Evolutionary conservation across 2,888 invertebrate species (phyloP), one percentile per base, ranked within the genome.

Genomic region (Chironomus tentans): DNA sequence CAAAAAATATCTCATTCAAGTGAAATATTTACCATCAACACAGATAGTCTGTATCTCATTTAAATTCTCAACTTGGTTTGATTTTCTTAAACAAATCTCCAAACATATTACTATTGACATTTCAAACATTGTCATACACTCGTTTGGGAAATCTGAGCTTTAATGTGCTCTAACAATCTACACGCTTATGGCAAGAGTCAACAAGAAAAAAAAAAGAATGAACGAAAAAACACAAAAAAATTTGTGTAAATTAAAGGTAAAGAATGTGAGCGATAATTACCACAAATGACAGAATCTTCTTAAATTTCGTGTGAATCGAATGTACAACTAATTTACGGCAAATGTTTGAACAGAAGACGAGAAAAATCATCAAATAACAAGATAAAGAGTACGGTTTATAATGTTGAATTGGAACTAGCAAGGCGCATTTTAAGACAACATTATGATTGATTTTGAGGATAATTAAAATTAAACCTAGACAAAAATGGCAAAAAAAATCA

Each of bases 281-380:
- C 65, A 13, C 65, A 65, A 21, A 24, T 24, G 21, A 13, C 5
- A 65, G 22, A 65, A 65, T 65, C 38, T 38, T 24, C 21, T 65
- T 56, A 38, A n/a, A 24, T 62, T 68, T 74, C 74, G 28, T 68
- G 46, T 62, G 61, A 72, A 72, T 56, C 46, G 74, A 65, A 74
- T 74, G 74, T 68, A 74, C 56, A 73, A 73, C 74, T 68, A 74
- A 74, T 74, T 74, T 74, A 74, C 74, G 21, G 15, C 56, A 56
- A 15, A n/a, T 65, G 21, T 65, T 65, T 65, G 65, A 65, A 65
- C 65, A 65, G 65, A 65, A 65, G 65, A 65, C 21, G 65, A 65
- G 22, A 56, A 56, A 21, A 65, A 65, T 65, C 10, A 24, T 12
- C 22, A 65, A 18, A 62, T 65, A 21, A 65, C 3, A 21, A 65